phyloP scores from a whole-genome alignment of 2,113 vertebrate species.

The Haplochromis vanheusdeni region DNA sequence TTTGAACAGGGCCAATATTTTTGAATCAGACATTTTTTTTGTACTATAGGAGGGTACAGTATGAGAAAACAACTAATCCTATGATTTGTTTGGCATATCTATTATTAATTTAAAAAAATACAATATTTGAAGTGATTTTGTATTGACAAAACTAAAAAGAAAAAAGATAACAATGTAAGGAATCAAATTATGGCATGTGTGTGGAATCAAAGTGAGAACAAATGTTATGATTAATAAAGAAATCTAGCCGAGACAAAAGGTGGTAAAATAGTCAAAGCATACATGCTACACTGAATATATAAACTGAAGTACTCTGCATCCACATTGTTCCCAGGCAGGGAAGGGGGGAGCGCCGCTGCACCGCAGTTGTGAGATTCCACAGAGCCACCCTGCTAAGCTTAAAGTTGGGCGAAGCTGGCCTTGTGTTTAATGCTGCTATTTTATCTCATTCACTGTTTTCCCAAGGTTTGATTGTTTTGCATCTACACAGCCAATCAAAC shows the following conservation, averaged over 20 bases:
- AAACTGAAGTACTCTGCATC: neutral
- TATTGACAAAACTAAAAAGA: neutral
- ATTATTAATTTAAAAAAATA: rapidly evolving
- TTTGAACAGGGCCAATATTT: neutral
- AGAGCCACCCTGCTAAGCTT: neutral
- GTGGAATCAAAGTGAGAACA: neutral
- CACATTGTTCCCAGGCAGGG: neutral
- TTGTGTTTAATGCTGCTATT: neutral
- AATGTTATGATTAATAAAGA: neutral
- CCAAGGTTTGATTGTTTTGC: neutral
- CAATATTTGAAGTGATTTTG: neutral
- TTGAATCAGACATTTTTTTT: neutral
- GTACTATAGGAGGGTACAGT: neutral
- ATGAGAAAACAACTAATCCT: neutral
- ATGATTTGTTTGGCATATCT: neutral
- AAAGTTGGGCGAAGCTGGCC: neutral
- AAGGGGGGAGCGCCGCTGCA: neutral
- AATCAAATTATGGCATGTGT: neutral
- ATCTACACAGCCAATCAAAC: neutral
- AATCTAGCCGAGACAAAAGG: neutral
- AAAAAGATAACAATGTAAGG: neutral
- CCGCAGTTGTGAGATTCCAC: neutral
- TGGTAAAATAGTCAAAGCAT: neutral
- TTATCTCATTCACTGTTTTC: neutral
- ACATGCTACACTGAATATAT: neutral